These are phyloP conservation scores for Tortricodes alternella DNA, from an alignment of 2,888 invertebrate species.

Conservation along the genomic window DNA sequence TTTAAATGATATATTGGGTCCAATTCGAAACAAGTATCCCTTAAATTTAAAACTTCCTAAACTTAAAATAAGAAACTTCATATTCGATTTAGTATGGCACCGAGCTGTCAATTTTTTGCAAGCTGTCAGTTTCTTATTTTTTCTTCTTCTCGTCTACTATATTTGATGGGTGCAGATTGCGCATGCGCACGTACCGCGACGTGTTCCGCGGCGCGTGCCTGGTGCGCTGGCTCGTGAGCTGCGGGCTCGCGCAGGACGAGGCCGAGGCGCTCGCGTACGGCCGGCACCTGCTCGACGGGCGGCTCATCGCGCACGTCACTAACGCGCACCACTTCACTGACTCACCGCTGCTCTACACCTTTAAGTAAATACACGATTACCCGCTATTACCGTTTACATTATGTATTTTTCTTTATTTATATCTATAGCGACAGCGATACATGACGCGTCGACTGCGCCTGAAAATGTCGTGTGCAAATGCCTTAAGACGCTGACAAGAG, in stretches of 20 bases:
- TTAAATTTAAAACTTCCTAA: no score
- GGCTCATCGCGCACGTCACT: slow-evolving; percentile 92
- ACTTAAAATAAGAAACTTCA: no score
- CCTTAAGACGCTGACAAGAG: no score
- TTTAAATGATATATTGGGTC: no score
- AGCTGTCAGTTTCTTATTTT: not conserved
- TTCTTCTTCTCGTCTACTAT: not conserved
- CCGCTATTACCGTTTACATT: no score
- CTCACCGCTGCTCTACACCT: slow-evolving; percentile 90
- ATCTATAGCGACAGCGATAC: no score
- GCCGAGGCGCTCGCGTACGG: slow-evolving; percentile 92
- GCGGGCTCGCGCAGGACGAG: slow-evolving; percentile 90
- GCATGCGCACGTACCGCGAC: slow-evolving; percentile 89
- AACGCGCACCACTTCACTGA: slow-evolving; percentile 94
- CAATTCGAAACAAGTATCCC: no score
- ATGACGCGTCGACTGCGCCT: no score
- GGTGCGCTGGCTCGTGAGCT: slow-evolving; percentile 92
- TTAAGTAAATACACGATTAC: slow-evolving; percentile 61
- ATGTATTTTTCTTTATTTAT: no score
- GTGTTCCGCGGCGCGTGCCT: slow-evolving; percentile 93
- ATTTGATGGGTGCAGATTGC: slow-evolving; percentile 82
- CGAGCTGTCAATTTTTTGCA: no score
- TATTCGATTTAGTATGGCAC: no score
- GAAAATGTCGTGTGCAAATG: no score
- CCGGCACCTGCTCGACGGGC: slow-evolving; percentile 90